Conservation (phyloP, 2,888 invertebrate species). For the Andricus quercusramuli region DNA sequence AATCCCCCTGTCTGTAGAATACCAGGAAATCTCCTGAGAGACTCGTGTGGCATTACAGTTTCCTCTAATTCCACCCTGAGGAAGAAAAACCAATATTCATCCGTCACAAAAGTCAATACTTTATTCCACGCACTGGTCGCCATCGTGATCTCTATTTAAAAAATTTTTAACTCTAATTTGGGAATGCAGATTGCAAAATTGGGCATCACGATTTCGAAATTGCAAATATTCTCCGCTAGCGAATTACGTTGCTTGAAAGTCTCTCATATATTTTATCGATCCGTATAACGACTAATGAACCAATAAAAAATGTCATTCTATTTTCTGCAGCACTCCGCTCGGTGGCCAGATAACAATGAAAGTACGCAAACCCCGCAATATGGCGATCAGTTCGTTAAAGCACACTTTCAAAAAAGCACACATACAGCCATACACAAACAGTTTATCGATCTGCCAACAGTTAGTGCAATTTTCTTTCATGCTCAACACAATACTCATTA, state of each 20-base stretch:
- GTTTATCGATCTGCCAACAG: neutral
- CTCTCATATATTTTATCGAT: neutral
- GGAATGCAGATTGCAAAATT: neutral
- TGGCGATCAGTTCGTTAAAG: conserved; percentile 33
- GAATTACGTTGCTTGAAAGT: neutral
- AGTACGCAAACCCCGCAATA: conserved; percentile 20
- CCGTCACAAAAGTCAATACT: neutral
- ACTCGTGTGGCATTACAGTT: neutral
- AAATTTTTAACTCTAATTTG: neutral
- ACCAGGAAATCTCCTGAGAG: neutral
- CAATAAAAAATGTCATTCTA: conserved; percentile 29
- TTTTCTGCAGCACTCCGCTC: neutral
- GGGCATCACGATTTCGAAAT: neutral
- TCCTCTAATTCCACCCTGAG: neutral
- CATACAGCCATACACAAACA: neutral
- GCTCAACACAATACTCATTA: neutral
- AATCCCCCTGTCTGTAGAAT: conserved; percentile 13
- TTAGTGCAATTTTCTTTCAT: neutral
- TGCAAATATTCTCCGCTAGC: neutral
- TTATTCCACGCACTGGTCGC: conserved; percentile 1
- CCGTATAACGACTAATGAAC: conserved; percentile 10
- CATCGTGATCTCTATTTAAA: neutral
- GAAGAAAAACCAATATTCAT: neutral
- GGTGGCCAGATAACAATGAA: conserved; percentile 20
- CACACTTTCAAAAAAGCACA: neutral